Conservation (phyloP, 2,888 invertebrate genomes). For the Dysmachus trigonus region DNA sequence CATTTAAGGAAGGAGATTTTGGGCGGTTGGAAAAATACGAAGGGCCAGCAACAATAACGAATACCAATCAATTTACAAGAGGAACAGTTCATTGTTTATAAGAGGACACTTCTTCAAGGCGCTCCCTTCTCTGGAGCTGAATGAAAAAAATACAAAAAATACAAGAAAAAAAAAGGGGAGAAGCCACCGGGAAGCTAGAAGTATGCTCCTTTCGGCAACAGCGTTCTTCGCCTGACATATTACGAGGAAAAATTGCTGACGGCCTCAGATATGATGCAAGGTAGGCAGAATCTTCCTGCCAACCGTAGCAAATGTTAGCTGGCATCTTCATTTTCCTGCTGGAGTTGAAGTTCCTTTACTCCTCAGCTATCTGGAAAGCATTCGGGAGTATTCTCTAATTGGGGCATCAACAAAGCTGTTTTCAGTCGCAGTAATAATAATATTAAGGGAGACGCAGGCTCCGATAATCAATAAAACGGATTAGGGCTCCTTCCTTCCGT, state of each 20-base stretch:
- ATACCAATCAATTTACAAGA: slow-evolving; percentile 44
- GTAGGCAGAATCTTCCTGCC: slow-evolving; percentile 13
- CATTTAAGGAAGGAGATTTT: neutral
- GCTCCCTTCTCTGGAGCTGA: neutral
- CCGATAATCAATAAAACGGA: slow-evolving; percentile 28
- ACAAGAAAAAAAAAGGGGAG: too few species aligned
- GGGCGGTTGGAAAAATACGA: slow-evolving; percentile 5
- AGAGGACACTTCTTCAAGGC: slow-evolving; percentile 23
- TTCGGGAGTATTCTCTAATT: slow-evolving; percentile 20
- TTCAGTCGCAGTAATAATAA: slow-evolving; percentile 20
- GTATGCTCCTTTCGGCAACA: neutral
- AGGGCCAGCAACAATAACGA: slow-evolving; percentile 36
- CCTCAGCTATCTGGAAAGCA: neutral
- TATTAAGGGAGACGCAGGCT: neutral
- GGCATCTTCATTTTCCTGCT: neutral
- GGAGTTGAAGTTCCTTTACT: neutral
- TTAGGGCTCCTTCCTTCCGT: neutral
- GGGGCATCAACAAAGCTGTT: slow-evolving; percentile 10
- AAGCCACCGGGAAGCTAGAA: neutral
- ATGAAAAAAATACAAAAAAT: too few species aligned
- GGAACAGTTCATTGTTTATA: slow-evolving; percentile 41
- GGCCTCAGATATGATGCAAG: slow-evolving; percentile 25
- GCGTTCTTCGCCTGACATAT: slow-evolving; percentile 22
- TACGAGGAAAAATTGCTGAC: slow-evolving; percentile 25
- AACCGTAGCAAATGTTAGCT: neutral